Evolutionary conservation across 2,888 invertebrate genomes (phyloP).

Genomic region (Hypomecis punctinalis): DNA sequence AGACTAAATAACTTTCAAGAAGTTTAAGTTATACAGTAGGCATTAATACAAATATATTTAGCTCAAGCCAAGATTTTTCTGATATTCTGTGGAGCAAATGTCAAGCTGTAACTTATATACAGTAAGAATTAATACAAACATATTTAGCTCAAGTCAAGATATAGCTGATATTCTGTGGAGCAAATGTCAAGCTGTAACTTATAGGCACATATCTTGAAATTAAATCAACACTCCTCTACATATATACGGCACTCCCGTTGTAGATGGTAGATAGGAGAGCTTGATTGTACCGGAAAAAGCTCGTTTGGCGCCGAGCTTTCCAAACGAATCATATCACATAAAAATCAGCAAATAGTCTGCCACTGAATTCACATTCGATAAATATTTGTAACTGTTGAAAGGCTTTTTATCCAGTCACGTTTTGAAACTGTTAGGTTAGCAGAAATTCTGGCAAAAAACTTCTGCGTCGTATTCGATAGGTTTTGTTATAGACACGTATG

Average conservation of each 20-base stretch:
- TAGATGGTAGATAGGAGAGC: slow-evolving; percentile 5
- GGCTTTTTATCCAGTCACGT: not conserved
- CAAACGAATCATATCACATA: slow-evolving; percentile 12
- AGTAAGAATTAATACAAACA: too few species aligned
- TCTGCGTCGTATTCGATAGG: not conserved
- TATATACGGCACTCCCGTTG: slow-evolving; percentile 6
- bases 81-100: not conserved
- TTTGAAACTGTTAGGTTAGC: not conserved
- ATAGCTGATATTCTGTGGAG: not conserved
- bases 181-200: slow-evolving; percentile 1
- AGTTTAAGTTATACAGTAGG: too few species aligned
- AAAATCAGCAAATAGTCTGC: slow-evolving; percentile 7
- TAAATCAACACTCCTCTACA: slow-evolving; percentile 8
- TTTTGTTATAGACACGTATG: too few species aligned
- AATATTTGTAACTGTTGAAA: slow-evolving; percentile 3
- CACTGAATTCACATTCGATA: slow-evolving; percentile 5
- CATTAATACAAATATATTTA: too few species aligned
- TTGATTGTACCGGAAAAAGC: slow-evolving; percentile 22
- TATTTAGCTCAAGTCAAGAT: too few species aligned
- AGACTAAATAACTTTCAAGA: too few species aligned
- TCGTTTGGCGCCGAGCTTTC: slow-evolving; percentile 13
- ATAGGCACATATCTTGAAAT: not conserved
- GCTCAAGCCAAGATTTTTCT: too few species aligned
- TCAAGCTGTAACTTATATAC: not conserved
- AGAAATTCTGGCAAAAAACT: not conserved